Evolutionary conservation across 1,140 invertebrate genomes (phyloP), one percentile per base, ranked within the genome.

Genomic region (Cyrtorhinus lividipennis): DNA sequence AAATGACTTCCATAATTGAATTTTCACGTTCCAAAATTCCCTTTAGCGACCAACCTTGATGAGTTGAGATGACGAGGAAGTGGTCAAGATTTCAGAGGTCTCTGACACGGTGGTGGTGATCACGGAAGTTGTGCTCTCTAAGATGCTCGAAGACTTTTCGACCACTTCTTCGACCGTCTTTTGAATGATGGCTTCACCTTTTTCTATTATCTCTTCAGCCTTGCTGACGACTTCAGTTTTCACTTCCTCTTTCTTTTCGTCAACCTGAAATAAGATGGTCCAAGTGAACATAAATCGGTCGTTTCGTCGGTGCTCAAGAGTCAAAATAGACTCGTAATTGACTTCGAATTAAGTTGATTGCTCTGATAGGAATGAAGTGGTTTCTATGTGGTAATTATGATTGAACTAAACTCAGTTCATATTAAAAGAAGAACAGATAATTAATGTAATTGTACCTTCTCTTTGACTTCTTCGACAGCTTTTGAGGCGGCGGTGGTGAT

Each of bases 241-340:
- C 12, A 64, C 59, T 56, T 63, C 63, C 20, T 64, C 59, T 18
- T 65, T 61, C 26, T 61, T 61, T n/a, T 61, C 60, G 56, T 66
- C 65, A 26, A 59, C 27, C 24, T 57, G 20, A 22, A 57, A 38
- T 15, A 38, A 38, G n/a, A n/a, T n/a, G n/a, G n/a, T n/a, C n/a
- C n/a, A n/a, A n/a, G n/a, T n/a, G n/a, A n/a, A n/a, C n/a, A n/a
- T n/a, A n/a, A n/a, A n/a, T n/a, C n/a, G n/a, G n/a, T n/a, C n/a
- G n/a, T n/a, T n/a, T n/a, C n/a, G n/a, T n/a, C n/a, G n/a, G n/a
- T n/a, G n/a, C n/a, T n/a, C n/a, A n/a, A n/a, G n/a, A n/a, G n/a
- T n/a, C n/a, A n/a, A n/a, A n/a, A n/a, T n/a, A n/a, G n/a, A n/a
- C n/a, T n/a, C n/a, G n/a, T n/a, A n/a, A n/a, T n/a, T n/a, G n/a